phyloP scores from a whole-genome alignment of 1,140 invertebrate species.

The Macrotrachela quadricornifera region DNA sequence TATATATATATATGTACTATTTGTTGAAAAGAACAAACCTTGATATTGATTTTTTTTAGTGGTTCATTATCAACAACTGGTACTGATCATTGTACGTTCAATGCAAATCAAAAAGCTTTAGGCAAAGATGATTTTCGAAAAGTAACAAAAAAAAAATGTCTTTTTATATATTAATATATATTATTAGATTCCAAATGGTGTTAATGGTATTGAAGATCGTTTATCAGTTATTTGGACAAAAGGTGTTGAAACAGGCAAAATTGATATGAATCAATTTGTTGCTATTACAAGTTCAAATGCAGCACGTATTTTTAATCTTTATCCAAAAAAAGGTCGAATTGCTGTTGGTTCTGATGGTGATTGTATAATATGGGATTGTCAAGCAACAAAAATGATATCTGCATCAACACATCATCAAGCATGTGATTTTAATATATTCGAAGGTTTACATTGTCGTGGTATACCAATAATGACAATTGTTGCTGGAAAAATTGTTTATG shows the following conservation, averaged over 20 bases:
- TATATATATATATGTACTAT: no score
- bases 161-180: no score
- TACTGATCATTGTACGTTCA: slow-evolving; percentile 92
- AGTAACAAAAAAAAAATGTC: no score
- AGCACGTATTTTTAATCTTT: slow-evolving; percentile 92
- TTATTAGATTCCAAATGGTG: slow-evolving; percentile 68
- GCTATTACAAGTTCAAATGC: slow-evolving; percentile 85
- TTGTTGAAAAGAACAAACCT: no score
- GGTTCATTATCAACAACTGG: slow-evolving; percentile 72
- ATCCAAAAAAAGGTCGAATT: slow-evolving; percentile 80
- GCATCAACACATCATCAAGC: slow-evolving; percentile 75
- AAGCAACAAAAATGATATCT: slow-evolving; percentile 59
- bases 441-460: slow-evolving; percentile 37
- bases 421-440: slow-evolving; percentile 92
- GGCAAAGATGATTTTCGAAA: slow-evolving; percentile 76
- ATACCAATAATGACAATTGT: slow-evolving; percentile 7
- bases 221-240: slow-evolving; percentile 96
- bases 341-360: slow-evolving; percentile 85
- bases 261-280: slow-evolving; percentile 79
- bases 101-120: slow-evolving; percentile 67
- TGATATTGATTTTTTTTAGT: no score
- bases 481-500: slow-evolving; percentile 9
- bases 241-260: slow-evolving; percentile 61
- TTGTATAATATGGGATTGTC: slow-evolving; percentile 84
- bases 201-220: slow-evolving; percentile 89